Base-by-base conservation (phyloP, 1,140 invertebrate species). In the Phthorimaea operculella region DNA sequence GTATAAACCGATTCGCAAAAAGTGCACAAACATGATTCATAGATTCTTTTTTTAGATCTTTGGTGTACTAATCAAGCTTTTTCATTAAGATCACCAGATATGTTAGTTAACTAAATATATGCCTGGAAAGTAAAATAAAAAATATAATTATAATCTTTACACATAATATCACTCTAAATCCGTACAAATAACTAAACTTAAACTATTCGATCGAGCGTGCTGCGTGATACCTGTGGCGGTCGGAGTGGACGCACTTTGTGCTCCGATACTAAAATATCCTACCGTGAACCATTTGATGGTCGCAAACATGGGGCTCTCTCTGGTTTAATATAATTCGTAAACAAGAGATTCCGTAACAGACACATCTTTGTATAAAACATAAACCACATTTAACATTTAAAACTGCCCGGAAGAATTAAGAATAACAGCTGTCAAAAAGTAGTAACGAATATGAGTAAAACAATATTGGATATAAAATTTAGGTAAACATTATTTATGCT, bases 141-240 rank as follows among this genome's bases (percentile, higher is more conserved):
- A 49, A 44, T 58, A 62, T 54, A 54, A 68, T 33, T 62, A 72
- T 66, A 66, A 68, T 67, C 15, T 66, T 64, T 73, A 76, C 63
- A 72, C 62, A 59, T 72, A 74, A 76, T 76, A 76, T 76, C 71
- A 76, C 49, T 51, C 73, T 72, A 64, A 62, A 71, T 67, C 55
- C 49, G 64, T 66, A 65, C 36, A 67, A 59, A 67, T 57, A 62
- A 28, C 54, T 67, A 62, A 64, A 59, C 56, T 17, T 16, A 61
- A 52, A 39, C 33, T 57, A 48, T 39, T 51, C 4, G 18, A 11
- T 51, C 14, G 8, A 28, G 49, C 21, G 12, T 4, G 21, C 21
- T 5, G 36, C 10, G 36, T 10, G 10, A 9, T n/a, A 9, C 36
- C 21, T 28, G 21, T 6, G 21, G 21, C 21, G 21, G 21, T 28